A percentile compares a stretch with the other conserved stretches of the same genome.
phyloP scores from a whole-genome alignment of 2,888 invertebrate species.

The Drosophila acutilabella region DNA sequence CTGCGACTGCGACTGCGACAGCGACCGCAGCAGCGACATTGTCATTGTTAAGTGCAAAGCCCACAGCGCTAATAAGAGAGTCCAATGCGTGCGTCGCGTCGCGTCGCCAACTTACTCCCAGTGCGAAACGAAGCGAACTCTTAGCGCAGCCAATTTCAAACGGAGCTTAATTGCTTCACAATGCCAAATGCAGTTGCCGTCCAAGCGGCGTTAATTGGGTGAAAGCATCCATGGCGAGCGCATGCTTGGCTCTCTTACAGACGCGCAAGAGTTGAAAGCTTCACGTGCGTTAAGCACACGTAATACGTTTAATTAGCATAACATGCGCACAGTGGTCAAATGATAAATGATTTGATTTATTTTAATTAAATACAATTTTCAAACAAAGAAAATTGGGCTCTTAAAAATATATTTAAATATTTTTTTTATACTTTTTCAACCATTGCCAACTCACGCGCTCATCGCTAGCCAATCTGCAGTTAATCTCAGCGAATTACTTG shows the following conservation, averaged over 20 bases:
- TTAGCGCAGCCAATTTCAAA: slow-evolving; percentile 53
- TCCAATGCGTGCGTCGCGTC: slow-evolving; percentile 36
- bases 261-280: slow-evolving; percentile 5
- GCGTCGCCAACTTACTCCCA: slow-evolving; percentile 7
- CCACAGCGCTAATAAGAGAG: slow-evolving; percentile 61
- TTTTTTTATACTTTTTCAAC: neutral
- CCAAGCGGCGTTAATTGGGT: slow-evolving; percentile 70
- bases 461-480: slow-evolving; percentile 8
- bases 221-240: slow-evolving; percentile 62
- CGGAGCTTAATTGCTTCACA: slow-evolving; percentile 68
- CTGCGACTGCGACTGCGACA: slow-evolving; percentile 1
- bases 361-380: neutral
- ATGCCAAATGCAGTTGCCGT: slow-evolving; percentile 64
- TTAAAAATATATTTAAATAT: neutral
- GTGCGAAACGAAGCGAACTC: slow-evolving; percentile 11
- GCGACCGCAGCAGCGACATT: slow-evolving; percentile 21
- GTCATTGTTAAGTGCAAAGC: slow-evolving; percentile 64
- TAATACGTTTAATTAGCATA: slow-evolving; percentile 16
- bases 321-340: neutral
- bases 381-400: neutral
- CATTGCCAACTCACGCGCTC: neutral
- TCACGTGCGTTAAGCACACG: slow-evolving; percentile 22
- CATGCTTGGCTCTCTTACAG: slow-evolving; percentile 26
- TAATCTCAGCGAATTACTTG: slow-evolving; percentile 10
- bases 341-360: neutral